A percentile compares a stretch with the other conserved stretches of the same genome.
These are phyloP conservation scores for Aspiorhynchus laticeps DNA, from an alignment of 2,113 vertebrate genomes.

Conservation along the genomic window DNA sequence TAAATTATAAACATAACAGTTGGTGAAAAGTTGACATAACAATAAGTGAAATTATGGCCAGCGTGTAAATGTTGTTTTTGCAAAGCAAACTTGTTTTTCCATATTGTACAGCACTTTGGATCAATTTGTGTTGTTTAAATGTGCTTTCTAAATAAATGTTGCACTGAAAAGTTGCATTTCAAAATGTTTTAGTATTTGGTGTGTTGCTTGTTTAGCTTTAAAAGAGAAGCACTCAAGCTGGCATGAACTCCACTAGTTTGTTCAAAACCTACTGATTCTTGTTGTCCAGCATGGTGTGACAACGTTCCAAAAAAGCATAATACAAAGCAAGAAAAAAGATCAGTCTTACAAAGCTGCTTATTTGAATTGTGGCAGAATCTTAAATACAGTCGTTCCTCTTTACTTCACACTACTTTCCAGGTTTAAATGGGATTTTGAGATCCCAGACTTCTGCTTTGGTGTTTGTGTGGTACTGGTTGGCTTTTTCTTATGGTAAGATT, in stretches of 20 bases:
- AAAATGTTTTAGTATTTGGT: not conserved
- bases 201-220: not conserved
- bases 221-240: not conserved
- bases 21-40: not conserved
- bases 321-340: not conserved
- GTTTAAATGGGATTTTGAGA: not conserved
- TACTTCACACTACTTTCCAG: not conserved
- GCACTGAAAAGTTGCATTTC: not conserved
- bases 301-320: not conserved
- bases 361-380: not conserved
- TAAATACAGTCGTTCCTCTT: not conserved
- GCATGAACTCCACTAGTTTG: not conserved
- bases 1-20: not conserved
- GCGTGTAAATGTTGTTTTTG: not conserved
- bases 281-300: not conserved
- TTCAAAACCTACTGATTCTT: not conserved
- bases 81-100: not conserved
- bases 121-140: not conserved
- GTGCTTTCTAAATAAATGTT: not conserved
- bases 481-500: not conserved
- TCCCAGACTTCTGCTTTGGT: not conserved
- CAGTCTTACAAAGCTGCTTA: not conserved
- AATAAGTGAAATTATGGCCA: not conserved
- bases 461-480: not conserved
- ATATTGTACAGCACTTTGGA: not conserved